Percentiles rank a stretch among this genome's conserved stretches.
Conservation (phyloP, 2,888 invertebrate species). For the Belgica antarctica region DNA sequence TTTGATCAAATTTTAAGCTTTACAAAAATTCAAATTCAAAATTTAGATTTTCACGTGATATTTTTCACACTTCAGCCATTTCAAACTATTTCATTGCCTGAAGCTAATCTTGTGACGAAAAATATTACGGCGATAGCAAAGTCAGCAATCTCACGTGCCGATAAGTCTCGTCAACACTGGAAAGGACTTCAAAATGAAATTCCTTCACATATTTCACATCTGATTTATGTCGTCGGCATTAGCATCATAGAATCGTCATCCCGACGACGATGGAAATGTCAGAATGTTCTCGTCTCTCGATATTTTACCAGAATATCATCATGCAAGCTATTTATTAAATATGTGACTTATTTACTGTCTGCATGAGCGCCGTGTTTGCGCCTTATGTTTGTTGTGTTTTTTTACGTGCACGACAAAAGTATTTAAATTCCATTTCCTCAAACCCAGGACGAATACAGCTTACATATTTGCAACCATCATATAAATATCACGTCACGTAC, state of each 20-base stretch:
- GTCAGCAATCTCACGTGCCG: too few species aligned
- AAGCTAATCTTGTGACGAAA: too few species aligned
- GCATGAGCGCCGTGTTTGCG: background rate
- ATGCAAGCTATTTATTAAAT: background rate
- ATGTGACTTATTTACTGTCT: background rate
- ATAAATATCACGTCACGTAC: background rate
- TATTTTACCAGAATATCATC: background rate
- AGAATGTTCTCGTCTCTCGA: background rate
- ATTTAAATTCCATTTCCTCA: background rate
- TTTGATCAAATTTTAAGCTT: too few species aligned
- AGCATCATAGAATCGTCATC: background rate
- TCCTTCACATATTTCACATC: background rate
- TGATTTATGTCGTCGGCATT: background rate
- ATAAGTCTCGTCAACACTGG: too few species aligned
- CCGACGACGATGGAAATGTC: background rate
- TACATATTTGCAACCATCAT: background rate
- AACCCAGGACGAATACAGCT: too few species aligned
- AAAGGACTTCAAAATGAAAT: background rate
- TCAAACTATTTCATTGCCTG: too few species aligned
- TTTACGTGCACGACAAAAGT: background rate
- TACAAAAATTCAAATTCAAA: too few species aligned
- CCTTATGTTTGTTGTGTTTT: background rate
- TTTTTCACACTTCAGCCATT: too few species aligned
- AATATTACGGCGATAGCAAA: too few species aligned
- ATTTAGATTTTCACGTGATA: too few species aligned